Evolutionary conservation across 2,797 vertebrate species (phyloP).

Genomic region (Zonotrichia albicollis): DNA sequence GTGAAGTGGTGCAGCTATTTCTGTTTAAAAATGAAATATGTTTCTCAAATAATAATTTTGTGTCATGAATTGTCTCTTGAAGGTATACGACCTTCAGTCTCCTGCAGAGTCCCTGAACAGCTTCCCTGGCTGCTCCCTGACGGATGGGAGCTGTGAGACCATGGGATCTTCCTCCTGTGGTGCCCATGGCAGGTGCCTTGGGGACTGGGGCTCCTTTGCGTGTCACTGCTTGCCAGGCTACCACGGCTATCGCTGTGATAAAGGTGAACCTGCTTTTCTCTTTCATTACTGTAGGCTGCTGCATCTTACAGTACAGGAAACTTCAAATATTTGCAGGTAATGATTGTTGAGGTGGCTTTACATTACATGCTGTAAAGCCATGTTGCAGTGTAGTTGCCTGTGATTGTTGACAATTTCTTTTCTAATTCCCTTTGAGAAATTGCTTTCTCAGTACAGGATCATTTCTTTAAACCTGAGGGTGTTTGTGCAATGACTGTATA

Average conservation of each 20-base stretch:
- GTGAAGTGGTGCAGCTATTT: not conserved
- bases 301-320: not conserved
- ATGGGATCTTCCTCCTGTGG: constrained; percentile 85
- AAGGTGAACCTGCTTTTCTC: constrained; percentile 71
- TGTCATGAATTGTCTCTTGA: constrained; percentile 15
- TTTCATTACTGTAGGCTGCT: not conserved
- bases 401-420: not conserved
- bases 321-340: not conserved
- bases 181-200: constrained; percentile 80
- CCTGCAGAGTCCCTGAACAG: constrained; percentile 85
- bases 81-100: constrained; percentile 87
- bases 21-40: not conserved
- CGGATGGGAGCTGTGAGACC: constrained; percentile 85
- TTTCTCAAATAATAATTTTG: not conserved
- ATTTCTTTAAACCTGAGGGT: not conserved
- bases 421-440: not conserved
- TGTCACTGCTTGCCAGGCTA: constrained; percentile 86
- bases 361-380: not conserved
- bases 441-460: not conserved
- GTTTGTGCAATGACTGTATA: not conserved
- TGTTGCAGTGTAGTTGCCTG: not conserved
- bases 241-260: constrained; percentile 81
- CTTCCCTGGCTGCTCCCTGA: constrained; percentile 84
- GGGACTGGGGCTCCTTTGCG: constrained; percentile 85
- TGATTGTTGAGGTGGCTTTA: not conserved